Evolutionary conservation across 1,140 invertebrate genomes (phyloP), one percentile per base, ranked within the genome.

Genomic region (Homarus americanus): DNA sequence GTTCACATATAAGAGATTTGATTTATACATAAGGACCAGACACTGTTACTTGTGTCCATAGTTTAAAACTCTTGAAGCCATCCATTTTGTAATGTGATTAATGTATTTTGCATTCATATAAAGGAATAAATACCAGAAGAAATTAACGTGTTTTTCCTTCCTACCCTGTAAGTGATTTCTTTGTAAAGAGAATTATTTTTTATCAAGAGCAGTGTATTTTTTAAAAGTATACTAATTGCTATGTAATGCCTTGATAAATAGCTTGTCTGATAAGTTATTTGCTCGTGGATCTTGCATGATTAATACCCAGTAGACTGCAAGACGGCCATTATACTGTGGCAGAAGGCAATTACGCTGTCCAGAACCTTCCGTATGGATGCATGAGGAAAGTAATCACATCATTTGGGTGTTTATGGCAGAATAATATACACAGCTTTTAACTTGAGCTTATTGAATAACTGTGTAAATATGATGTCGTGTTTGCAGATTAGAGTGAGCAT

Each of bases 11-110:
- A 90, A 83, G 79, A 82, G 87, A 90, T 90, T 90, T 90, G 79
- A 83, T 83, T 90, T 90, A 88, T 87, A 88, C 86, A 79, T 88
- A 90, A 90, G 87, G 87, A 90, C 87, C 87, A 90, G 87, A 90
- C 87, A 90, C 87, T 76, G 96, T 95, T 93, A 93, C 93, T 93
- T 92, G 92, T 91, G 87, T 93, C 92, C 93, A 90, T 89, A 88
- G 87, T 92, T 85, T 90, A 92, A 88, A 90, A 90, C 87, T 90
- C 87, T 84, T 92, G 91, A 92, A 92, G 91, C 91, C 91, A 92
- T 92, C 91, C 91, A 92, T 92, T 92, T 92, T 92, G 87, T 92
- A 92, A 92, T 90, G 91, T 92, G 87, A 90, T 90, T 88, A 88
- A 87, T 92, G 91, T 92, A 92, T 92, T 92, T 92, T 92, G 91